These are phyloP conservation scores for Oscheius sp. DNA, from an alignment of 2,888 invertebrate species.

Conservation along the genomic window DNA sequence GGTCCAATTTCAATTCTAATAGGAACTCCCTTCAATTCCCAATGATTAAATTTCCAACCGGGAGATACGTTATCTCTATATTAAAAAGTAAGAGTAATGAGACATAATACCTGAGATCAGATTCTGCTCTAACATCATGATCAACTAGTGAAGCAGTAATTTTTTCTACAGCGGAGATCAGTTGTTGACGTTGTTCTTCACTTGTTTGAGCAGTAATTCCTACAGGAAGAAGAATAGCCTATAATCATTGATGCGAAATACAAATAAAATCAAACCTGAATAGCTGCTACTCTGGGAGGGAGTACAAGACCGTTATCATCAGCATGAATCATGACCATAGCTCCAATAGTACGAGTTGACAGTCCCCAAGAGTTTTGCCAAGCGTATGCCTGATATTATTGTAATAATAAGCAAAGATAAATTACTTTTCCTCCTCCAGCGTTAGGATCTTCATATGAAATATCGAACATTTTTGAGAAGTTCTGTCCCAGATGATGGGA, in stretches of 20 bases:
- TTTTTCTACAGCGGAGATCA: slow-evolving; percentile 74
- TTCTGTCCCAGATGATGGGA: slow-evolving; percentile 99
- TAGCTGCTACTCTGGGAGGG: slow-evolving; percentile 87
- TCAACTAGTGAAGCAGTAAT: slow-evolving; percentile 76
- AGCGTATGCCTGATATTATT: slow-evolving; percentile 74
- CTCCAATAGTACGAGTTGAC: slow-evolving; percentile 93
- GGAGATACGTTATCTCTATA: slow-evolving; percentile 88
- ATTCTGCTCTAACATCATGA: slow-evolving; percentile 80
- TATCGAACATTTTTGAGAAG: slow-evolving; percentile 99
- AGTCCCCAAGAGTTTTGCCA: slow-evolving; percentile 99
- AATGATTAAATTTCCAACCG: slow-evolving; percentile 98
- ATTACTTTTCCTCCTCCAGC: slow-evolving; percentile 8
- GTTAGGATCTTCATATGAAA: slow-evolving; percentile 91
- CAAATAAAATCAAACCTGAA: too few relatives aligned
- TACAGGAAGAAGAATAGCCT: slow-evolving; percentile 92
- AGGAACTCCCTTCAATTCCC: slow-evolving; percentile 82
- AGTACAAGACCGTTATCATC: slow-evolving; percentile 95
- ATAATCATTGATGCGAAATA: too few relatives aligned
- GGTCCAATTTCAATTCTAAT: slow-evolving; percentile 78
- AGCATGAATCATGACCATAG: slow-evolving; percentile 83
- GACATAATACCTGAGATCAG: slow-evolving; percentile 79
- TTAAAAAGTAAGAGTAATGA: neutral
- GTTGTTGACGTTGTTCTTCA: slow-evolving; percentile 78
- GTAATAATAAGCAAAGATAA: neutral
- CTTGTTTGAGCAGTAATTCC: slow-evolving; percentile 87